Evolutionary conservation across 2,797 vertebrate genomes (phyloP).

Genomic region (Echiichthys vipera): DNA sequence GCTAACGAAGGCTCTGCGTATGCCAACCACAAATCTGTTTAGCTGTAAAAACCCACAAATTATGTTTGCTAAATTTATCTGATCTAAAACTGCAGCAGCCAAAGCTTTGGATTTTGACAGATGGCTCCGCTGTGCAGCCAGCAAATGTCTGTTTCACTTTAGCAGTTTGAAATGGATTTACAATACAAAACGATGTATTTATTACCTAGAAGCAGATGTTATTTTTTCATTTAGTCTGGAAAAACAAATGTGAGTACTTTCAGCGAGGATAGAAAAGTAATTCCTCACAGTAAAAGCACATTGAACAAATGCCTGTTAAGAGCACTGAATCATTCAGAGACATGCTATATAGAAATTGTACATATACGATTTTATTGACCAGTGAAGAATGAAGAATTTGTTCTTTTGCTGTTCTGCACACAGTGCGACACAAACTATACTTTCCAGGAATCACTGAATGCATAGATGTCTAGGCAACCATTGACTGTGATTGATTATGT

Average conservation of each 20-base stretch:
- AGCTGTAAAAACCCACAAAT: constrained; percentile 26
- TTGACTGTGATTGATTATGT: constrained; percentile 32
- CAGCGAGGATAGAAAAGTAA: neutral
- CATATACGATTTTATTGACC: neutral
- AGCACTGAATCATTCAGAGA: neutral
- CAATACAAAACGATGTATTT: constrained; percentile 21
- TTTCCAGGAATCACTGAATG: constrained; percentile 27
- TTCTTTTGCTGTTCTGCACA: neutral
- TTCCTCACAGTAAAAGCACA: neutral
- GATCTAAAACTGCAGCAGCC: constrained; percentile 43
- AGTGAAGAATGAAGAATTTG: neutral
- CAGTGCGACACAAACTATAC: neutral
- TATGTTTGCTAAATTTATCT: constrained; percentile 39
- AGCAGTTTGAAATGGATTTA: constrained; percentile 11
- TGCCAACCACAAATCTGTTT: constrained; percentile 23
- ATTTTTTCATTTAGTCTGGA: neutral
- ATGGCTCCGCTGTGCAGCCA: constrained; percentile 5
- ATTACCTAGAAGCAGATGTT: neutral
- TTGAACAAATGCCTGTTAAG: neutral
- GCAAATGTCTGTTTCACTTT: constrained; percentile 12
- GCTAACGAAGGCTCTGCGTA: constrained; percentile 1
- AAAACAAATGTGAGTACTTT: neutral
- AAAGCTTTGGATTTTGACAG: constrained; percentile 40
- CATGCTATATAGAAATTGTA: neutral
- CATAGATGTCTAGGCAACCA: neutral